phyloP scores from a whole-genome alignment of 2,113 vertebrate species.

The Prochilodus magdalenae region DNA sequence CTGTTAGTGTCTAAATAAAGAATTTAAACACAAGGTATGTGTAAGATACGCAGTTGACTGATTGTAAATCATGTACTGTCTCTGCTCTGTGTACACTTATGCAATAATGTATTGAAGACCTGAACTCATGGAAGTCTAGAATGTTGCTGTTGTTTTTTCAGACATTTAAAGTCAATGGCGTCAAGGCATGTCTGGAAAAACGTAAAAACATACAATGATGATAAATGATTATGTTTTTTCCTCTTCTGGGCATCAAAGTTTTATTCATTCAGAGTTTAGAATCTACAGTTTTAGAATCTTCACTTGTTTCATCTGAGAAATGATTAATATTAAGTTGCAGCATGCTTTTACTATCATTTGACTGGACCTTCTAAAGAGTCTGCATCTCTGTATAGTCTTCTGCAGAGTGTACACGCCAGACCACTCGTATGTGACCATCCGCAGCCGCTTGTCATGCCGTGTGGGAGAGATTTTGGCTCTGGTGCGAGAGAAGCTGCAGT shows the following conservation, averaged over 20 bases:
- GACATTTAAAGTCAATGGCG: no score
- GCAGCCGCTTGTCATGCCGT: constrained; percentile 92
- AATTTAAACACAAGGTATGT: background rate
- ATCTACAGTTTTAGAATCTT: background rate
- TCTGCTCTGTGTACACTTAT: no score
- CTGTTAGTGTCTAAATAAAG: background rate
- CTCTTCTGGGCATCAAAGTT: background rate
- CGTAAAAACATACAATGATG: no score
- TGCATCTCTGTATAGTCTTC: constrained; percentile 80
- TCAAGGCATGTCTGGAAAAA: no score
- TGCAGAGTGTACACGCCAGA: constrained; percentile 97
- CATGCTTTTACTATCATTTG: background rate
- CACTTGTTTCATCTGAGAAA: background rate
- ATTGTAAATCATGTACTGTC: background rate
- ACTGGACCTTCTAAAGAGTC: background rate
- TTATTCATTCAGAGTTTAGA: background rate
- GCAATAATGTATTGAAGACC: no score
- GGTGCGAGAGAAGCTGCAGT: constrained; percentile 93
- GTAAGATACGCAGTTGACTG: no score
- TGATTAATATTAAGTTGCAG: no score
- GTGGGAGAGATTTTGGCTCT: constrained; percentile 94
- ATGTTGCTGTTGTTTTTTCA: no score
- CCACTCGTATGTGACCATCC: constrained; percentile 96
- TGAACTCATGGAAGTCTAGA: no score
- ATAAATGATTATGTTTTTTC: no score